These are phyloP conservation scores for Furcifer pardalis DNA, from an alignment of 2,797 vertebrate genomes.

Conservation along the genomic window DNA sequence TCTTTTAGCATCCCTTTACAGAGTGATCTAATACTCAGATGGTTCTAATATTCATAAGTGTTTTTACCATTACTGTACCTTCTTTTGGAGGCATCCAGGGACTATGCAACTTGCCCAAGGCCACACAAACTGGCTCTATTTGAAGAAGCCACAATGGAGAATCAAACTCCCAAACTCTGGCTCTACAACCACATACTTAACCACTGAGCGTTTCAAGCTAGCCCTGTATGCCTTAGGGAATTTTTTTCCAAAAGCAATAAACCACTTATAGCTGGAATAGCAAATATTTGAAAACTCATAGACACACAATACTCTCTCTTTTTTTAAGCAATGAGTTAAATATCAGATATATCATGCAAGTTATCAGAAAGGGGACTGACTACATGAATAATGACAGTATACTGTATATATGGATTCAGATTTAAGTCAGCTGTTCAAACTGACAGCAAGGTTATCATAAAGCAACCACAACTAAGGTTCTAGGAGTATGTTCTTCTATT, in stretches of 20 bases:
- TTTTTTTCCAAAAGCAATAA: neutral
- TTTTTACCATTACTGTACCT: no score
- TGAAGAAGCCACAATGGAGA: no score
- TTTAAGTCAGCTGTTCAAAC: neutral
- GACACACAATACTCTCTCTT: neutral
- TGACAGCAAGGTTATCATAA: neutral
- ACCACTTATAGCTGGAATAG: neutral
- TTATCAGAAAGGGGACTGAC: neutral
- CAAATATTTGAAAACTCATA: neutral
- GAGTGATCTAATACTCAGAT: no score
- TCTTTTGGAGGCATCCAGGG: no score
- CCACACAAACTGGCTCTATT: no score
- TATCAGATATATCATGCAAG: neutral
- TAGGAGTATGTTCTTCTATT: neutral
- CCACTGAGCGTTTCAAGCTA: no score
- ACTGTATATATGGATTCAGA: neutral
- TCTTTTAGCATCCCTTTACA: no score
- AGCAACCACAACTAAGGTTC: neutral
- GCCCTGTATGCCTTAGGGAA: no score
- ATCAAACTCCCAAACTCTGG: no score
- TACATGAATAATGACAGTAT: neutral
- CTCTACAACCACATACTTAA: no score
- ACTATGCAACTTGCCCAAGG: no score
- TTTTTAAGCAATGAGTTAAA: slow-evolving; percentile 7
- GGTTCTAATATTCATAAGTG: no score